These are phyloP conservation scores for Urophycis tenuis DNA, from an alignment of 2,797 vertebrate species.

Conservation along the genomic window DNA sequence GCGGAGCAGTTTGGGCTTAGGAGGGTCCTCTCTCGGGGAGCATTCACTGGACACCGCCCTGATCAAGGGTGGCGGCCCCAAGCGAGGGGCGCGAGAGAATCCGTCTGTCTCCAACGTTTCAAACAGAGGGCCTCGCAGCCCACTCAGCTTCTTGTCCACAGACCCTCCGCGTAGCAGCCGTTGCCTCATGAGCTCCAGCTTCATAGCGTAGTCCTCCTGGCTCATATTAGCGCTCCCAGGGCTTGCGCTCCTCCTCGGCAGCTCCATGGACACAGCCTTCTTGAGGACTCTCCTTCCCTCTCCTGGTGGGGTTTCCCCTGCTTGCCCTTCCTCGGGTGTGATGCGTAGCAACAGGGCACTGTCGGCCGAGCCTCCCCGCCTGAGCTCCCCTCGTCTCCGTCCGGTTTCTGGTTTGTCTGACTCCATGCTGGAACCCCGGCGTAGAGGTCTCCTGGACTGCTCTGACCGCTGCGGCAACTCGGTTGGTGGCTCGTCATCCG, in stretches of 20 bases:
- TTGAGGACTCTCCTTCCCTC: conserved; percentile 75
- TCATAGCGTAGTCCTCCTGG: conserved; percentile 87
- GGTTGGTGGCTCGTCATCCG: conserved; percentile 71
- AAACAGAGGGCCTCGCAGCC: conserved; percentile 87
- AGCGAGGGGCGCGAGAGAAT: conserved; percentile 61
- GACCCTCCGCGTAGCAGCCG: conserved; percentile 81
- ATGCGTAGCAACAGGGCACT: conserved; percentile 82
- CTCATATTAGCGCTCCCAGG: conserved; percentile 79
- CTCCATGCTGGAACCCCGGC: conserved; percentile 84
- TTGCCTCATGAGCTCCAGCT: conserved; percentile 91
- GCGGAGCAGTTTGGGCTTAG: conserved; percentile 77
- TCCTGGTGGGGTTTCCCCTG: conserved; percentile 52
- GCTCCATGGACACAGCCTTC: conserved; percentile 81
- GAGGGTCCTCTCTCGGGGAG: conserved; percentile 70
- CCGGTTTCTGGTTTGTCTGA: conserved; percentile 68
- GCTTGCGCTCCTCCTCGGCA: conserved; percentile 75
- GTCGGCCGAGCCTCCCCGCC: conserved; percentile 89
- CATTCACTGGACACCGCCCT: conserved; percentile 87
- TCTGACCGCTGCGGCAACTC: conserved; percentile 66
- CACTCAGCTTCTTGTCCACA: conserved; percentile 89
- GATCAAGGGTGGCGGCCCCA: conserved; percentile 71
- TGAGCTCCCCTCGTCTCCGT: conserved; percentile 74
- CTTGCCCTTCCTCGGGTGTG: conserved; percentile 60
- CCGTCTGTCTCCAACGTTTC: conserved; percentile 87
- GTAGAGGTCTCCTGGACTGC: conserved; percentile 72